Base-by-base conservation (phyloP, 2,797 vertebrate species). In the Hemibagrus guttatus region DNA sequence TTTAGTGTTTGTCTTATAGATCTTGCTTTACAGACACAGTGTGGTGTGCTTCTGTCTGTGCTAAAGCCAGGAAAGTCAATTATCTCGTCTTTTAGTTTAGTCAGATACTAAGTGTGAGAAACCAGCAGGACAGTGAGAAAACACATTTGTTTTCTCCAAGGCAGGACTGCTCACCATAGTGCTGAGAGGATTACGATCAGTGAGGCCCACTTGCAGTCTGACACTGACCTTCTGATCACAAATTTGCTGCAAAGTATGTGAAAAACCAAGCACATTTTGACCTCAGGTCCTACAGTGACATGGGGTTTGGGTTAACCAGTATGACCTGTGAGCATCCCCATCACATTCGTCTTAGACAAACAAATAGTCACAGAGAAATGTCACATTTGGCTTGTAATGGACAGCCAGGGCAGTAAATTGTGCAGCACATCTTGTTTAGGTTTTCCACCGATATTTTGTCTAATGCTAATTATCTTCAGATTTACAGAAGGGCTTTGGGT, bases 401-500 rank as follows among this genome's bases (percentile, higher is more conserved):
- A 82, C 49, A 84, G 42, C 35, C 31, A 39, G 81, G 63, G 31
- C 79, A 59, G 80, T 87, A 84, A 91, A 91, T 87, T 91, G 87
- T 79, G 85, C 86, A 90, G 89, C 90, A 92, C 69, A 72, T 92
- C 94, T 91, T 92, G 94, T 93, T 91, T 14, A 90, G 93, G 86
- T 93, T 92, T 90, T 88, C 88, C 86, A 90, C 64, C 68, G 54
- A 90, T 93, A 92, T 92, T 89, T 54, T 93, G 93, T 93, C 92
- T 94, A 88, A 80, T 17, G 17, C 85, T 94, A 94, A 94, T 93
- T 89, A 69, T 1, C 31, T 86, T 86, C 93, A 95, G 93, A 95
- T 94, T 93, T 92, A 87, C 85, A 89, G 86, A 82, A 35, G 91
- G 90, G 56, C 58, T 85, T 92, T 89, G 89, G 85, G 89, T 68